Evolutionary conservation across 92 coral and sea anemone species (phyloP).

Genomic region (Micromussa lordhowensis): DNA sequence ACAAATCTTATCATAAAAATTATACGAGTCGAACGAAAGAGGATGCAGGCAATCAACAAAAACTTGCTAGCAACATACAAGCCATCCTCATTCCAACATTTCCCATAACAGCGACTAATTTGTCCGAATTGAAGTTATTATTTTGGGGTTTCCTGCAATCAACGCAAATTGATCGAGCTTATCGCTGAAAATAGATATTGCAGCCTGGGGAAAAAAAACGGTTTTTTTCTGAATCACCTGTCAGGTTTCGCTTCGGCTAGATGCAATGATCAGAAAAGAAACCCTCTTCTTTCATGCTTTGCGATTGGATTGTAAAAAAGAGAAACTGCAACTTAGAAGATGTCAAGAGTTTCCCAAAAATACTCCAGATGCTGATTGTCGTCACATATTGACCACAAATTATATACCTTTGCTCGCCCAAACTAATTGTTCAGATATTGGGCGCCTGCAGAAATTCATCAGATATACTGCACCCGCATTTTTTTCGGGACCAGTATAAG

Average conservation of each 20-base stretch:
- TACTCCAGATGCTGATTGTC: not conserved
- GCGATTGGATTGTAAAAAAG: not conserved
- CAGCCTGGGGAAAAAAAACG: not conserved
- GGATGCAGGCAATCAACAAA: no score
- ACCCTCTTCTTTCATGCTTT: not conserved
- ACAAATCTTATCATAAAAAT: no score
- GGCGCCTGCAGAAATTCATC: not conserved
- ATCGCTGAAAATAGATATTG: not conserved
- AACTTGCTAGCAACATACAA: not conserved
- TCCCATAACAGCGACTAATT: not conserved
- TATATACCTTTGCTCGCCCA: not conserved
- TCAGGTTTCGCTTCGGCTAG: not conserved
- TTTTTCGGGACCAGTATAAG: not conserved
- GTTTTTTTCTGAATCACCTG: not conserved
- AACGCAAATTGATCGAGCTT: not conserved
- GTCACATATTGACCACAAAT: not conserved
- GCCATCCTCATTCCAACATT: not conserved
- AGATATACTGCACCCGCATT: not conserved
- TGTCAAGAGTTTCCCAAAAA: not conserved
- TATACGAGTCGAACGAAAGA: no score
- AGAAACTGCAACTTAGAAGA: not conserved
- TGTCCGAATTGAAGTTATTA: not conserved
- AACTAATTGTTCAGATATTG: conserved; percentile 1
- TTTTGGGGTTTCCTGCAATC: not conserved
- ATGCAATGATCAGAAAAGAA: not conserved